A percentile compares a stretch with the other conserved stretches of the same genome.
Evolutionary conservation across 2,888 invertebrate species (phyloP).

Genomic region (Cyaniris semiargus): DNA sequence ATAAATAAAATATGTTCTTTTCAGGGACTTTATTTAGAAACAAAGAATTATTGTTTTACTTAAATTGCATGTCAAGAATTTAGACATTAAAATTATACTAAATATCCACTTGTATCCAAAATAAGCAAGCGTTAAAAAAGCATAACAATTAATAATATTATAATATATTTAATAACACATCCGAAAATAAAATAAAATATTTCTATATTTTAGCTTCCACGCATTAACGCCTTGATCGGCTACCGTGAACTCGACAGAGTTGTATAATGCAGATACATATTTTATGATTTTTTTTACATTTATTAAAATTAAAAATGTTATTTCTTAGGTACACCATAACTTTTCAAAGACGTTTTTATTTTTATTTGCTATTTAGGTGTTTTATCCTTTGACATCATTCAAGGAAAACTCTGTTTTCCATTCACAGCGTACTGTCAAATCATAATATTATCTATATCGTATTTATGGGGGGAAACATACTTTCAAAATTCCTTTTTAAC

Average conservation of each 20-base stretch:
- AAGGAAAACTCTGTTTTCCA: not conserved
- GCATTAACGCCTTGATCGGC: not conserved
- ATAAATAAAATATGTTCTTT: not conserved
- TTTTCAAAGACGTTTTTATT: no score
- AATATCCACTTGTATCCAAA: no score
- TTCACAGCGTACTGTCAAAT: not conserved
- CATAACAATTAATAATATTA: not conserved
- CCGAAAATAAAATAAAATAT: not conserved
- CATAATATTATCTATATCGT: no score
- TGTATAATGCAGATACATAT: not conserved
- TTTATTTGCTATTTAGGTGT: no score
- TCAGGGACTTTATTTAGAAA: no score
- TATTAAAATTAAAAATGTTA: not conserved
- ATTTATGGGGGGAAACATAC: no score
- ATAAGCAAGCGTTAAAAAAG: not conserved
- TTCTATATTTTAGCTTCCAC: not conserved
- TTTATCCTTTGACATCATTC: no score
- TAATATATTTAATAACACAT: not conserved
- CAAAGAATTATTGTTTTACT: no score
- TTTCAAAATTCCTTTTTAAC: no score
- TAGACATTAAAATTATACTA: no score
- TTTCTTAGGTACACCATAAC: no score
- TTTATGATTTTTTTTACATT: slow-evolving; percentile 9
- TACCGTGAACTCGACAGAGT: not conserved
- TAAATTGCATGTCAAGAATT: no score